Base-by-base conservation (phyloP, 2,888 invertebrate genomes). In the Cremastinae sp. region DNA sequence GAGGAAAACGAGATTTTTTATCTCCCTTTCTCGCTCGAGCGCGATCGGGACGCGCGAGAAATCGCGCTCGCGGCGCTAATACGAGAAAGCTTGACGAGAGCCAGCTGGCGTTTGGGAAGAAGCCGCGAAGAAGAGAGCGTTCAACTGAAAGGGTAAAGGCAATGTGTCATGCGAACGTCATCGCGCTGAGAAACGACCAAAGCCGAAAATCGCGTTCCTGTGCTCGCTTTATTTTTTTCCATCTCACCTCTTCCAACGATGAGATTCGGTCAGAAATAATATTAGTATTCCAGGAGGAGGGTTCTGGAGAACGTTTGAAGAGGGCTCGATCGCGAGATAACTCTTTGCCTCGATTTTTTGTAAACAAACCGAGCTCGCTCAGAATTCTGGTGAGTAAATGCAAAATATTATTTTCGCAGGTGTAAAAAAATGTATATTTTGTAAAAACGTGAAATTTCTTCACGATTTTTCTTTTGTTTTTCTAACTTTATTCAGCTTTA, bases 91-190 rank as follows among this genome's bases (percentile, higher is more conserved):
- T 43, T 64, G 83, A 84, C 81, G 78, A 80, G 84, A 74, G 59
- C 76, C 84, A 84, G 74, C 84, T 83, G 83, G 79, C 71, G 75
- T 70, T 72, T 56, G 75, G 41, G 56, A 54, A 14, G 75, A 59
- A 75, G 58, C 53, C 53, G 58, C 20, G 66, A 69, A 70, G 65
- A n/a, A n/a, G n/a, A n/a, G 65, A 66, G 58, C 75, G 66, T 78
- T 79, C 75, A 69, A 65, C 72, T 61, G 78, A 62, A 61, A 38
- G 76, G 76, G 64, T 74, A 56, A n/a, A n/a, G n/a, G 76, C 69
- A 47, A 61, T 61, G 65, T 70, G 77, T 77, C 74, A 74, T 70
- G 70, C 54, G 64, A 77, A 51, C 75, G 78, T 83, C 83, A 74
- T 80, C 84, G 54, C 75, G 56, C 68, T 34, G 65, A 51, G 36